A percentile compares a stretch with the other conserved stretches of the same genome.
Evolutionary conservation across 2,797 vertebrate genomes (phyloP).

Genomic region (Borostomias antarcticus): DNA sequence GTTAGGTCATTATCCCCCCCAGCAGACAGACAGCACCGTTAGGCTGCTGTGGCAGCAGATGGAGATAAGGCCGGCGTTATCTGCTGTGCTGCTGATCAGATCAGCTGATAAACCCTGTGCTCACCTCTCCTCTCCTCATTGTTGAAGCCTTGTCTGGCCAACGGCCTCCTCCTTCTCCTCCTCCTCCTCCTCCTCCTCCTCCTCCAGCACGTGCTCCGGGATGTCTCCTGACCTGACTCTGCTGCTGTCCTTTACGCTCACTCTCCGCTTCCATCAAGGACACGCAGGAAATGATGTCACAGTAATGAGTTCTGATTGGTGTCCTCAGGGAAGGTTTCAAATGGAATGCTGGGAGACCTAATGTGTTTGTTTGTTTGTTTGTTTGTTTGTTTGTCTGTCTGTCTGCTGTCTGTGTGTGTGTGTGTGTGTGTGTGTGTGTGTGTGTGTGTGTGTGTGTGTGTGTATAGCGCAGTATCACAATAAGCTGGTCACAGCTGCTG

Average conservation of each 20-base stretch:
- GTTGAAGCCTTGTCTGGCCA: neutral
- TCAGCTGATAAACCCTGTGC: conserved; percentile 23
- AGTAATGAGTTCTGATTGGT: neutral
- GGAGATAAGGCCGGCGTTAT: conserved; percentile 35
- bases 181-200: too few relatives aligned
- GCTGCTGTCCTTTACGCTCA: too few relatives aligned
- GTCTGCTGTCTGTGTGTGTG: neutral
- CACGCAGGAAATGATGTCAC: neutral
- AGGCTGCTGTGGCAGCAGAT: conserved; percentile 27
- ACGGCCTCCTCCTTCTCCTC: neutral
- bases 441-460: neutral
- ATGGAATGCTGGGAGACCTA: too few relatives aligned
- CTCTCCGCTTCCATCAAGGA: neutral
- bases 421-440: neutral
- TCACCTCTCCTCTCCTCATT: neutral
- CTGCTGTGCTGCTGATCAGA: conserved; percentile 27
- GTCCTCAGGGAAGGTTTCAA: neutral
- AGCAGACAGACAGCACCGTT: conserved; percentile 24
- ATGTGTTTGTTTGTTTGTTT: too few relatives aligned
- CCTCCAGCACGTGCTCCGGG: too few relatives aligned
- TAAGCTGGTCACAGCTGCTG: too few relatives aligned
- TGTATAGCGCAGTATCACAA: too few relatives aligned
- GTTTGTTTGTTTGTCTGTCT: neutral
- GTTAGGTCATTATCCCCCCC: too few relatives aligned
- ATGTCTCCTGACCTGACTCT: too few relatives aligned